Conservation (phyloP, 2,797 vertebrate species). For the Australoheros facetus region DNA sequence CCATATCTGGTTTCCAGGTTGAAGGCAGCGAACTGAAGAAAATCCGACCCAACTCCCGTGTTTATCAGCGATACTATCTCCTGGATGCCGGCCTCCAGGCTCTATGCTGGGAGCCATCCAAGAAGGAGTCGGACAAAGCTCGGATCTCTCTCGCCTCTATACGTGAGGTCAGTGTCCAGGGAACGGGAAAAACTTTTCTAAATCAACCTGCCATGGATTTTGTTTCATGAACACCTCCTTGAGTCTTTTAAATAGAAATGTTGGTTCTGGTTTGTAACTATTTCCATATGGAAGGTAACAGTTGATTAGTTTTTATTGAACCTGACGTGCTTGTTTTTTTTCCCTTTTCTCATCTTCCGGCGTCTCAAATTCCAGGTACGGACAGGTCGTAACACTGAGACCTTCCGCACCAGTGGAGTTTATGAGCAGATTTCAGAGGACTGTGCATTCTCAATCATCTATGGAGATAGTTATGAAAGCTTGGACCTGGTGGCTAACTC, state of each 20-base stretch:
- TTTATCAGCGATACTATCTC: conserved; percentile 92
- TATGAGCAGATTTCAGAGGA: conserved; percentile 97
- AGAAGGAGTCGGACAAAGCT: conserved; percentile 96
- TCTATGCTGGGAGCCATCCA: conserved; percentile 93
- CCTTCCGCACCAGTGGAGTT: conserved; percentile 92
- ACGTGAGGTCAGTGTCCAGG: conserved; percentile 84
- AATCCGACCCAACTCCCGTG: conserved; percentile 90
- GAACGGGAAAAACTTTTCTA: neutral
- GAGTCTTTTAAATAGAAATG: conserved; percentile 1
- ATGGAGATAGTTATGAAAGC: conserved; percentile 91
- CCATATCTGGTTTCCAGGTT: conserved; percentile 57
- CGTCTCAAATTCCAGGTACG: conserved; percentile 82
- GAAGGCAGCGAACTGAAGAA: conserved; percentile 94
- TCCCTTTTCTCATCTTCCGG: neutral
- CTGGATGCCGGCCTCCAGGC: conserved; percentile 92
- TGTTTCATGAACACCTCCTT: neutral
- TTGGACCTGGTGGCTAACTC: conserved; percentile 93
- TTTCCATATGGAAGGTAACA: neutral
- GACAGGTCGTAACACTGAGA: conserved; percentile 94
- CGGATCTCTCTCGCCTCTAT: conserved; percentile 89
- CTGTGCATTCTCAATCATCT: conserved; percentile 93
- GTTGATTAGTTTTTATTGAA: conserved; percentile 33
- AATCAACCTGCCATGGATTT: neutral
- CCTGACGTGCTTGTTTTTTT: neutral
- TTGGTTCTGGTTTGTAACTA: conserved; percentile 9